A percentile compares a stretch with the other conserved stretches of the same genome.
Evolutionary conservation across 92 coral and sea anemone genomes (phyloP).

Genomic region (Muricea muricata): DNA sequence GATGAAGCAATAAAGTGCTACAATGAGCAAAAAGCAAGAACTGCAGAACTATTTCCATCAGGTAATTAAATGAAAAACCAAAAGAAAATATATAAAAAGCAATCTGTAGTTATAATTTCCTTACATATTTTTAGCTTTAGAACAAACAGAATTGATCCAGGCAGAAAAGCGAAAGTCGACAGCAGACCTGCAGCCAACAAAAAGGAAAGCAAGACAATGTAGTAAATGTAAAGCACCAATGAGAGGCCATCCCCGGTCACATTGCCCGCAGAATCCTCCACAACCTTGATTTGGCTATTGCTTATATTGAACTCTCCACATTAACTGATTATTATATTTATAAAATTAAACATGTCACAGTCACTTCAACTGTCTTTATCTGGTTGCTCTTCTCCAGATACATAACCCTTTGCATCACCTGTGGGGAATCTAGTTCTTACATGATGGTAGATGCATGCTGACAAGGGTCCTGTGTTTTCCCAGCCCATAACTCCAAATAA

Average conservation of each 20-base stretch:
- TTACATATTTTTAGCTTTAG: constrained; percentile 10
- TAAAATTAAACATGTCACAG: neutral
- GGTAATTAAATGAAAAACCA: constrained; percentile 15
- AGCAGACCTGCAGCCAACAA: constrained; percentile 10
- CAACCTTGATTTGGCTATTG: neutral
- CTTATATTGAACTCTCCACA: neutral
- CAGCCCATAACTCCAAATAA: constrained; percentile 40
- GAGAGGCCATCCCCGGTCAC: constrained; percentile 39
- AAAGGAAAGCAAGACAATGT: constrained; percentile 32
- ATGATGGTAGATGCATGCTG: constrained; percentile 34
- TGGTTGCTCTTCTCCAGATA: constrained; percentile 40
- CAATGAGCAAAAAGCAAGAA: constrained; percentile 24
- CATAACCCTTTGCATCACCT: constrained; percentile 40
- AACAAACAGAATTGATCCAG: constrained; percentile 2
- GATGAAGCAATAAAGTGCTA: constrained; percentile 34
- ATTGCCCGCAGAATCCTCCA: too few relatives aligned
- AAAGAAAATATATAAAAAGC: neutral
- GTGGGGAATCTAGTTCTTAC: constrained; percentile 33
- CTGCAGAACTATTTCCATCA: constrained; percentile 25
- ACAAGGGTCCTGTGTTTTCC: constrained; percentile 42
- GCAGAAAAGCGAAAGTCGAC: constrained; percentile 25
- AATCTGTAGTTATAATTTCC: neutral
- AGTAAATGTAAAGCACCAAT: neutral
- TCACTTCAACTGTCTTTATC: constrained; percentile 11
- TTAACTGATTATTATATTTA: neutral